Percentiles rank a stretch among this genome's conserved stretches.
Conservation (phyloP, 2,797 vertebrate species). For the Notamacropus eugenii region DNA sequence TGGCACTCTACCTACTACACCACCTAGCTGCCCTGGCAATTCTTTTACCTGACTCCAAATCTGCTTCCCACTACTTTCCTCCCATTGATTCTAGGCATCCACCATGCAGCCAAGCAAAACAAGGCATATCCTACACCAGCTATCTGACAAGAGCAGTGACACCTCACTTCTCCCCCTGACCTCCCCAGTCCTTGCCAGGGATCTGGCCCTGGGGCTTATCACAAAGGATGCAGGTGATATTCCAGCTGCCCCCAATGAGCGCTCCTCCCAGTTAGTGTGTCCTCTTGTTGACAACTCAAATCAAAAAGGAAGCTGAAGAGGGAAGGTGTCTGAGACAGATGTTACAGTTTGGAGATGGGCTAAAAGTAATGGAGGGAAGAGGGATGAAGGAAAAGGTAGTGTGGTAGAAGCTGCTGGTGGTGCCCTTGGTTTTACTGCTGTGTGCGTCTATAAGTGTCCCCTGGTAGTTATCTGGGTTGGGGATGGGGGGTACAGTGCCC, state of each 20-base stretch:
- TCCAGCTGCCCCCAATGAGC: not conserved
- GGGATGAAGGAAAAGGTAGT: slow-evolving; percentile 74
- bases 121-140: not conserved
- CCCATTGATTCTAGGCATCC: not conserved
- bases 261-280: slow-evolving; percentile 56
- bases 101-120: not conserved
- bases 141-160: not conserved
- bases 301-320: slow-evolving; percentile 73
- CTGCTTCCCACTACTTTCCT: not conserved
- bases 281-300: slow-evolving; percentile 60
- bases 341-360: slow-evolving; percentile 72
- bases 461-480: not conserved
- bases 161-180: not conserved
- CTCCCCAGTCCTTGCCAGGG: not conserved
- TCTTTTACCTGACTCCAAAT: not conserved
- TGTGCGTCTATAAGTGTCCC: not conserved
- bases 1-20: not conserved
- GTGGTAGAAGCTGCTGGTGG: slow-evolving; percentile 69
- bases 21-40: not conserved
- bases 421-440: slow-evolving; percentile 60
- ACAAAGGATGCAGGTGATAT: not conserved
- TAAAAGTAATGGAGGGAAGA: slow-evolving; percentile 79
- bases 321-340: slow-evolving; percentile 77
- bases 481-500: not conserved
- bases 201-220: not conserved